These are phyloP conservation scores for Papilio machaon DNA, from an alignment of 1,140 invertebrate species.

Conservation along the genomic window DNA sequence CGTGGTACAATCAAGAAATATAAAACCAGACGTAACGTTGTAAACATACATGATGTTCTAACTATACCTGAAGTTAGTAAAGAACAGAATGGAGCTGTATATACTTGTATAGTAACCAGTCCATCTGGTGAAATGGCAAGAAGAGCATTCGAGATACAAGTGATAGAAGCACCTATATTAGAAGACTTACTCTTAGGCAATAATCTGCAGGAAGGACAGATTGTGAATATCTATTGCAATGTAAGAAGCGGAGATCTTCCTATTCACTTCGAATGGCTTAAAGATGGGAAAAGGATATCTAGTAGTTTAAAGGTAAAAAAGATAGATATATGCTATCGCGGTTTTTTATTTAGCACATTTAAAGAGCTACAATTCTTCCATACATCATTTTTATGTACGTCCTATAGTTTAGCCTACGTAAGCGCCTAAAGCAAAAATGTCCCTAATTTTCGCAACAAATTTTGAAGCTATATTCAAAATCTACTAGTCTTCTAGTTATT, in stretches of 20 bases:
- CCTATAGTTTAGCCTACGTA: no score
- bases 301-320: slow-evolving; percentile 84
- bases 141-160: slow-evolving; percentile 85
- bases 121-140: slow-evolving; percentile 89
- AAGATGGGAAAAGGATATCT: slow-evolving; percentile 89
- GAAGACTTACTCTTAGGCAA: slow-evolving; percentile 81
- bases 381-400: no score
- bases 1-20: slow-evolving; percentile 50
- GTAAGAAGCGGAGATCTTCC: slow-evolving; percentile 95
- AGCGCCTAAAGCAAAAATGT: no score
- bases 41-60: slow-evolving; percentile 81
- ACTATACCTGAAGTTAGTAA: slow-evolving; percentile 89
- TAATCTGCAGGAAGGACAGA: slow-evolving; percentile 92
- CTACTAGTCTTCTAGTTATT: no score
- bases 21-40: slow-evolving; percentile 60
- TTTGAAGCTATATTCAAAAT: no score
- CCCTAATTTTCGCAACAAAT: no score
- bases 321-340: no score
- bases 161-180: slow-evolving; percentile 89
- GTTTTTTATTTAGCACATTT: no score
- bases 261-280: slow-evolving; percentile 94
- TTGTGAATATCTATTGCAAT: slow-evolving; percentile 94
- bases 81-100: slow-evolving; percentile 86
- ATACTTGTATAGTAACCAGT: slow-evolving; percentile 91
- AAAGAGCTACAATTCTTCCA: no score